Evolutionary conservation across 2,113 vertebrate species (phyloP).

Genomic region (Elaphurus davidianus): DNA sequence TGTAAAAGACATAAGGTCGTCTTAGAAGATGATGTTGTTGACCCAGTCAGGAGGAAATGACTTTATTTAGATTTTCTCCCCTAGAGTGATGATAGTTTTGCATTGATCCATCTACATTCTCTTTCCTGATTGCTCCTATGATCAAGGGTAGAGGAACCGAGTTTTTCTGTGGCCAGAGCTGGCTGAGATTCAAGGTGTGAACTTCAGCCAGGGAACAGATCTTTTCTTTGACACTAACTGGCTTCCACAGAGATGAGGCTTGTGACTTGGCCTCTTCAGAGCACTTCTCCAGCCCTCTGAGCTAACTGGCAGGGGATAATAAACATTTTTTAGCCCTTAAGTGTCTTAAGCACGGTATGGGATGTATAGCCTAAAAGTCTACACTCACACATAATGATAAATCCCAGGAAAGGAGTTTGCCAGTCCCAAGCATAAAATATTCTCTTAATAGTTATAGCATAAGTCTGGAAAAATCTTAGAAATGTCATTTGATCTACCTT

Average conservation of each 20-base stretch:
- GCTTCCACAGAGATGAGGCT: neutral
- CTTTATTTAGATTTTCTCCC: neutral
- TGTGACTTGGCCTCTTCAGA: neutral
- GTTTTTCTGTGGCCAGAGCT: neutral
- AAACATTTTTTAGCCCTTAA: conserved; percentile 18
- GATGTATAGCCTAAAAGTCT: neutral
- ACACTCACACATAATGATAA: neutral
- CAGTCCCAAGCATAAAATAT: neutral
- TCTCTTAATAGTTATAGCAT: conserved; percentile 1
- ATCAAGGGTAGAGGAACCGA: neutral
- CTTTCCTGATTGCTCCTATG: neutral
- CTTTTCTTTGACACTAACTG: conserved; percentile 13
- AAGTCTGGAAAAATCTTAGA: conserved; percentile 7
- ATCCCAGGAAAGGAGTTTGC: neutral
- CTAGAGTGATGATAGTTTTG: neutral
- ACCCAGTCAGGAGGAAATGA: neutral
- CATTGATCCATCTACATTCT: neutral
- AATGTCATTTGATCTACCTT: neutral
- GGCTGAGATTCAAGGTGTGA: neutral
- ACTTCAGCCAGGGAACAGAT: neutral
- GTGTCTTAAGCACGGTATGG: neutral
- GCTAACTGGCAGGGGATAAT: neutral
- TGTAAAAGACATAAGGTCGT: neutral
- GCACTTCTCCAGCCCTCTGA: neutral
- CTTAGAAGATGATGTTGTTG: neutral